phyloP scores from a whole-genome alignment of 1,140 invertebrate species.

The Zaprionus ornatus region DNA sequence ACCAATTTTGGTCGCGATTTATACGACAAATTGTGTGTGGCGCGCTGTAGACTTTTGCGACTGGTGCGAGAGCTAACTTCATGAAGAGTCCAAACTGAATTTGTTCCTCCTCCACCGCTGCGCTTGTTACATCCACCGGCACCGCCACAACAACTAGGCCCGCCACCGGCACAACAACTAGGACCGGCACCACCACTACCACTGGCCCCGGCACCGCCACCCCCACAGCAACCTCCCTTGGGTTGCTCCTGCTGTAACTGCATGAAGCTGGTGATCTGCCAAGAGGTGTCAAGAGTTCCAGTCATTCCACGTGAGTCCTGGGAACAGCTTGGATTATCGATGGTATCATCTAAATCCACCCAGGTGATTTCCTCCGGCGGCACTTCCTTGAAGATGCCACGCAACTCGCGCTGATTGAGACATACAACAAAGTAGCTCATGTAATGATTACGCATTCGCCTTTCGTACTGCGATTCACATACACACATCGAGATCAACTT shows the following conservation, averaged over 20 bases:
- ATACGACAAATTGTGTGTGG: not conserved
- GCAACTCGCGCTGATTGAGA: conserved; percentile 49
- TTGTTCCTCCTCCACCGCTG: not conserved
- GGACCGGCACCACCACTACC: too few species aligned
- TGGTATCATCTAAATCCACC: conserved; percentile 48
- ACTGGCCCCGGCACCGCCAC: not conserved
- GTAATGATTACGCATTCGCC: conserved; percentile 58
- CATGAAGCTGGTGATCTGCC: conserved; percentile 6
- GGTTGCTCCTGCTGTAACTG: not conserved
- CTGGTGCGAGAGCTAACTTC: not conserved
- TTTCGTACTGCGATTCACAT: conserved; percentile 40
- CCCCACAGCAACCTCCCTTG: not conserved
- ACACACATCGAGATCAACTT: conserved; percentile 40
- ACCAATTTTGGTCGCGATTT: conserved; percentile 25
- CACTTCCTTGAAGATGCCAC: conserved; percentile 43
- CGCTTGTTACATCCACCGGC: not conserved
- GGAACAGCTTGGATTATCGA: not conserved
- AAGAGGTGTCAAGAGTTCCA: not conserved
- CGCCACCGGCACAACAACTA: too few species aligned
- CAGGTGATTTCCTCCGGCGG: conserved; percentile 41
- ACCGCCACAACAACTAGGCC: too few species aligned
- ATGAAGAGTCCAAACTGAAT: not conserved
- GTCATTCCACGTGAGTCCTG: not conserved
- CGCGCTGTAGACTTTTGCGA: not conserved
- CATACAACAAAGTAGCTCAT: conserved; percentile 69